Conservation (phyloP, 2,113 vertebrate species). For the Xyliphius kryptos region DNA sequence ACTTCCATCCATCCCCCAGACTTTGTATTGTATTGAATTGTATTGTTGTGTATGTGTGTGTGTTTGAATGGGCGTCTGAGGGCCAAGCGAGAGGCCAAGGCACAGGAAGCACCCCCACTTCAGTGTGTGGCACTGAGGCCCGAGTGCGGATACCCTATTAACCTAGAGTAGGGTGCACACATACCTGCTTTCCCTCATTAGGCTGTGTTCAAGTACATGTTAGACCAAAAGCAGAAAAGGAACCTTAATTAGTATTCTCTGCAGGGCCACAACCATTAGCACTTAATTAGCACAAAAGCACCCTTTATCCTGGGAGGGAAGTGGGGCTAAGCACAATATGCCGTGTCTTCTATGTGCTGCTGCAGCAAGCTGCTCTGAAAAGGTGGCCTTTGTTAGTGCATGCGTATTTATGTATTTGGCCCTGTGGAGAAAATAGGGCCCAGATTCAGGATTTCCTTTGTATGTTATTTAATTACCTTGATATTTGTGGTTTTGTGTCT, state of each 20-base stretch:
- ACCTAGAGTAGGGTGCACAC: constrained; percentile 59
- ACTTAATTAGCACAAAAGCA: constrained; percentile 69
- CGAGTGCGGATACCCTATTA: constrained; percentile 63
- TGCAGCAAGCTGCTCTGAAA: constrained; percentile 41
- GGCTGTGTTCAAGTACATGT: constrained; percentile 59
- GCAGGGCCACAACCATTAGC: constrained; percentile 69
- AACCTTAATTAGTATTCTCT: constrained; percentile 72
- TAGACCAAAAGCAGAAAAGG: constrained; percentile 53
- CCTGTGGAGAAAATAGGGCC: constrained; percentile 19
- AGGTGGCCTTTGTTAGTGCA: constrained; percentile 29
- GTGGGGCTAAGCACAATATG: constrained; percentile 53
- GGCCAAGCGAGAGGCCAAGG: constrained; percentile 54
- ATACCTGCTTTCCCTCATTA: constrained; percentile 72
- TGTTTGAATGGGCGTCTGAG: constrained; percentile 44
- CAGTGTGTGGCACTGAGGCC: constrained; percentile 50
- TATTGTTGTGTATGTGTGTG: constrained; percentile 10
- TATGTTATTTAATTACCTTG: constrained; percentile 1
- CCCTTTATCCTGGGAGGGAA: constrained; percentile 55
- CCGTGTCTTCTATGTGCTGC: constrained; percentile 48
- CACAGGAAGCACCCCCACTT: constrained; percentile 63
- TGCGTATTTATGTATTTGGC: constrained; percentile 21
- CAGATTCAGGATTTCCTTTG: not conserved
- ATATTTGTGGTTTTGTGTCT: not conserved
- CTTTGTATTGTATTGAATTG: constrained; percentile 9
- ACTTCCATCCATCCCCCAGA: not conserved